Evolutionary conservation across 2,797 vertebrate genomes (phyloP).

Genomic region (Pangasius krempfi): DNA sequence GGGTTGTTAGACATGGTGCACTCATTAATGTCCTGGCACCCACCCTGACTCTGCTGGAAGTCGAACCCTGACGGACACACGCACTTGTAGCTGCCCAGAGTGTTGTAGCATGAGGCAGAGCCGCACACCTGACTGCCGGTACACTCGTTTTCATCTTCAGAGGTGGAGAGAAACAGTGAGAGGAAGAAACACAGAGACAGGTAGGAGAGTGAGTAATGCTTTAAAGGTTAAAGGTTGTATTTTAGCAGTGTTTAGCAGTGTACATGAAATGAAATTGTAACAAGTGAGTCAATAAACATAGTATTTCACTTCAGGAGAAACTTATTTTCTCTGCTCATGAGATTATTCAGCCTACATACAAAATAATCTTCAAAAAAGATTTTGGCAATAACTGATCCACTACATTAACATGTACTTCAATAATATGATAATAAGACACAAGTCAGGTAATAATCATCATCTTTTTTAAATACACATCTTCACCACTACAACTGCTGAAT

Average conservation of each 20-base stretch:
- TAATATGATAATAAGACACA: neutral
- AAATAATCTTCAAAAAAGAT: neutral
- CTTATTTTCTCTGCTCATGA: neutral
- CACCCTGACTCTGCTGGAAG: conserved; percentile 74
- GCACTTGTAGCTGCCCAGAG: conserved; percentile 82
- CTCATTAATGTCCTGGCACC: conserved; percentile 84
- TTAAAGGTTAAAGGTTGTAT: neutral
- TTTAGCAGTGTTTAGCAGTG: neutral
- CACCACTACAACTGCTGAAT: neutral
- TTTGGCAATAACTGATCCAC: neutral
- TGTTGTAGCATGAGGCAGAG: conserved; percentile 85
- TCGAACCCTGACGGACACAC: conserved; percentile 83
- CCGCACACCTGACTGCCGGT: conserved; percentile 72
- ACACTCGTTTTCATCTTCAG: conserved; percentile 84
- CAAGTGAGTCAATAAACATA: neutral
- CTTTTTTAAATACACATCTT: neutral
- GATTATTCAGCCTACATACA: neutral
- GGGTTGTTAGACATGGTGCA: conserved; percentile 71
- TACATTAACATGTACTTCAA: neutral
- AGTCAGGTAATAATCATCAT: neutral
- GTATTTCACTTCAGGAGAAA: neutral
- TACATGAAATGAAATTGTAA: neutral
- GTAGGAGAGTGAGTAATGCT: neutral
- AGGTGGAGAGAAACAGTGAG: neutral
- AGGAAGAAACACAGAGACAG: neutral